Evolutionary conservation across 2,888 invertebrate species (phyloP).

Genomic region (Amphipoea lucens): DNA sequence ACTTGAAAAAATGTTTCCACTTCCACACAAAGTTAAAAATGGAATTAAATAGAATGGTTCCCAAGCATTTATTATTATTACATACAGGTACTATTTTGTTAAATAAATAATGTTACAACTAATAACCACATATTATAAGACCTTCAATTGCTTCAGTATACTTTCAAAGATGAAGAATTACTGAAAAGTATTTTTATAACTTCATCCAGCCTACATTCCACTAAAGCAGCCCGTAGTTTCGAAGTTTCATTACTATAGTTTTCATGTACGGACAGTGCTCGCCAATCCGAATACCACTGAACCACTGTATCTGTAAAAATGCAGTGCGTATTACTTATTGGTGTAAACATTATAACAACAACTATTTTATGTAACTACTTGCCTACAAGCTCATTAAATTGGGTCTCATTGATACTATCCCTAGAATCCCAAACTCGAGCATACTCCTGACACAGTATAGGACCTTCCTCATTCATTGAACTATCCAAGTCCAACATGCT

Average conservation of each 20-base stretch:
- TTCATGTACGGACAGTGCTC: conserved; percentile 74
- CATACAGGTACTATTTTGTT: background rate
- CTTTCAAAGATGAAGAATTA: conserved; percentile 27
- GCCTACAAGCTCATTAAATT: conserved; percentile 82
- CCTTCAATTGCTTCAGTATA: conserved; percentile 7
- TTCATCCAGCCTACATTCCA: conserved; percentile 73
- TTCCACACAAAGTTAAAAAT: conserved; percentile 25
- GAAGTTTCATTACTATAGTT: conserved; percentile 70
- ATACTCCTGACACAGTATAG: conserved; percentile 82
- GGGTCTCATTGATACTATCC: conserved; percentile 70
- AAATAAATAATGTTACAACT: conserved; percentile 1
- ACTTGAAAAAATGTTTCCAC: conserved; percentile 64
- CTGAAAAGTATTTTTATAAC: conserved; percentile 73
- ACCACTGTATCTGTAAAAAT: conserved; percentile 76
- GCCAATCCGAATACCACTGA: conserved; percentile 84
- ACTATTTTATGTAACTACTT: conserved; percentile 49
- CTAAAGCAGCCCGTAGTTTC: conserved; percentile 73
- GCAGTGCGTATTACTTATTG: background rate
- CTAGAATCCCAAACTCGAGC: conserved; percentile 73
- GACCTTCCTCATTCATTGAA: conserved; percentile 73
- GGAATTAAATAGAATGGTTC: conserved; percentile 4
- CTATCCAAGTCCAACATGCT: conserved; percentile 83
- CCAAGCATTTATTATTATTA: background rate
- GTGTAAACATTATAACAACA: background rate
- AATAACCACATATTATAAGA: background rate